A percentile compares a stretch with the other conserved stretches of the same genome.
phyloP scores from a whole-genome alignment of 2,797 vertebrate species.

The Rhyacichthys aspro region DNA sequence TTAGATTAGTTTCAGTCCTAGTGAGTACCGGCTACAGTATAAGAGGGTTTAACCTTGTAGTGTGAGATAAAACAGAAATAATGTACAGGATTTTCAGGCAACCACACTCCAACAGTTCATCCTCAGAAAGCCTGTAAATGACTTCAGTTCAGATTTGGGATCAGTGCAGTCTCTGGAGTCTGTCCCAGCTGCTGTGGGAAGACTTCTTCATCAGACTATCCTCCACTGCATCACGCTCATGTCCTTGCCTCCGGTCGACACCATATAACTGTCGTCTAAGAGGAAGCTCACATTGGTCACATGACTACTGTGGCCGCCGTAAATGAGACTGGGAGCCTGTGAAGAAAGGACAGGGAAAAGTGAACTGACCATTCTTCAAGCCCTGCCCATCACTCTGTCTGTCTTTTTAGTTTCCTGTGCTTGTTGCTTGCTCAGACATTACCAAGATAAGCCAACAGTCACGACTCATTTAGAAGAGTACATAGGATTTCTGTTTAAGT shows the following conservation, averaged over 20 bases:
- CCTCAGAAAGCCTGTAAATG: constrained; percentile 31
- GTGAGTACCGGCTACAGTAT: constrained; percentile 46
- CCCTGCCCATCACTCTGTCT: too few species aligned
- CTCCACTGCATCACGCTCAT: constrained; percentile 99
- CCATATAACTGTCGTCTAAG: constrained; percentile 90
- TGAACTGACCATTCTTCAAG: too few species aligned
- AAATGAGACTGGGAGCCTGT: constrained; percentile 93
- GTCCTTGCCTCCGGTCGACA: constrained; percentile 97
- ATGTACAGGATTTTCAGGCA: constrained; percentile 35
- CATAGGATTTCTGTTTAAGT: too few species aligned
- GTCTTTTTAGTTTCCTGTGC: too few species aligned
- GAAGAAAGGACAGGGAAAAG: constrained; percentile 26
- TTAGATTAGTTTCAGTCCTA: constrained; percentile 39
- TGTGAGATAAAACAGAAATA: constrained; percentile 40
- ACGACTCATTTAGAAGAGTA: too few species aligned
- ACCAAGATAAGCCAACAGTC: too few species aligned
- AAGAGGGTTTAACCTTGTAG: constrained; percentile 40
- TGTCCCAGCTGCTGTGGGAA: constrained; percentile 27
- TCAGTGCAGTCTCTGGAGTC: constrained; percentile 33
- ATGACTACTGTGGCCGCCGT: constrained; percentile 95
- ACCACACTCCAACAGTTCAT: constrained; percentile 32
- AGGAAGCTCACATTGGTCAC: constrained; percentile 97
- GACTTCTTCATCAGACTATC: constrained; percentile 80
- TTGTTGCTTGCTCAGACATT: too few species aligned
- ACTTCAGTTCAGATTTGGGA: constrained; percentile 45